Conservation (phyloP, 2,888 invertebrate species). For the Epirrita christyi region DNA sequence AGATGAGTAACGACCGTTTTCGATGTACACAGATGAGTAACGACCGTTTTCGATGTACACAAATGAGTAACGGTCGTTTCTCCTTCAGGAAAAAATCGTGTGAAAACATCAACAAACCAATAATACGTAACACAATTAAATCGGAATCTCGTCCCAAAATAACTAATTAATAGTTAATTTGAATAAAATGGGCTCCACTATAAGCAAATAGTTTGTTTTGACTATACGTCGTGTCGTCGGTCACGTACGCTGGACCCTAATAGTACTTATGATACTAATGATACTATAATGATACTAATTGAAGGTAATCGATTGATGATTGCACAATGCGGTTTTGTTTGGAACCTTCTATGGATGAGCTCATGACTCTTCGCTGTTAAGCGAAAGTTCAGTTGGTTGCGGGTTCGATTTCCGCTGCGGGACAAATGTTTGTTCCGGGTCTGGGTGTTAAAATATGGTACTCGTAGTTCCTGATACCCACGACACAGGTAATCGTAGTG, state of each 20-base stretch:
- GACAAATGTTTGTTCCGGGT: no score
- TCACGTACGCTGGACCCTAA: conserved; percentile 57
- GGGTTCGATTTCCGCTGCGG: no score
- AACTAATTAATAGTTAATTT: conserved; percentile 54
- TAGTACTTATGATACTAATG: conserved; percentile 15
- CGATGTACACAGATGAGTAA: no score
- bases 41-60: no score
- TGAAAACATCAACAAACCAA: conserved; percentile 27
- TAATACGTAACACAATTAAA: conserved; percentile 29
- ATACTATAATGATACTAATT: conserved; percentile 1
- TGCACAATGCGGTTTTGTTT: conserved; percentile 10
- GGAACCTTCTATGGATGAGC: background rate
- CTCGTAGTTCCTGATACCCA: no score
- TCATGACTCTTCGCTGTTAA: no score
- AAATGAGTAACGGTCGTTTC: no score
- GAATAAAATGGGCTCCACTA: conserved; percentile 51
- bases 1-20: no score
- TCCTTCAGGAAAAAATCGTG: conserved; percentile 1
- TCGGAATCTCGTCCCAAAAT: conserved; percentile 42
- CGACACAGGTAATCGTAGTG: no score
- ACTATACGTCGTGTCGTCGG: conserved; percentile 49
- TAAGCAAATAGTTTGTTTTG: conserved; percentile 69
- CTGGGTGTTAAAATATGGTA: no score
- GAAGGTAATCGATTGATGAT: background rate
- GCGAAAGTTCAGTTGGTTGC: no score